Base-by-base conservation (phyloP, 1,140 invertebrate species). In the Dendrolimus punctatus region DNA sequence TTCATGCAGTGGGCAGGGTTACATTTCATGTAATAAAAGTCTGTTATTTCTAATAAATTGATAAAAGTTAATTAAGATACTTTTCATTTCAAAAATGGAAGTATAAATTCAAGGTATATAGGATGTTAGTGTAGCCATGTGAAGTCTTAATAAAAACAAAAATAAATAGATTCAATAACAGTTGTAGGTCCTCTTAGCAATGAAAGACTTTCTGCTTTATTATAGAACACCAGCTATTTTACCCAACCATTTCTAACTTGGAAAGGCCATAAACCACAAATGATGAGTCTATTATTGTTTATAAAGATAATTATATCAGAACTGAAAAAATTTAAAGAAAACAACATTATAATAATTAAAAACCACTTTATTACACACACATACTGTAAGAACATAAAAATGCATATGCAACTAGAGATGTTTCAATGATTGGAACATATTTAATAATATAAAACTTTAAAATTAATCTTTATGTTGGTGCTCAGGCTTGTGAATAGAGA, bases 401-500 rank as follows among this genome's bases (percentile, higher is more conserved):
- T 59, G 52, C 49, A 60, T 38, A 53, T 42, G 40, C 23, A 57
- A 65, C 57, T 63, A 62, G 48, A 63, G 56, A 47, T 40, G 51
- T 47, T 53, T 40, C 43, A 60, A 45, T 49, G 46, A 57, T 47
- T 9, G 56, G 39, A 49, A 51, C 55, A 53, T 43, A 51, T 53
- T 46, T 41, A 51, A 60, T 55, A 49, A 60, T 39, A 51, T 47
- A 42, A 57, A 49, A 55, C 46, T 42, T 51, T 56, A 51, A 55
- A 66, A 46, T 79, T 80, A 84, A 49, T 86, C 80, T 58, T 83
- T 86, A 62, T 89, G 89, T 48, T 76, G 88, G 57, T 86, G 84
- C 66, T 90, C 84, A 67, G 86, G 70, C 76, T 89, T 89, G 58
- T 88, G 87, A 60, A 99, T 96, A 49, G 97, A 97, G 86, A 99